Conservation (phyloP, 1,140 invertebrate genomes). For the Hesperophylax magnus region DNA sequence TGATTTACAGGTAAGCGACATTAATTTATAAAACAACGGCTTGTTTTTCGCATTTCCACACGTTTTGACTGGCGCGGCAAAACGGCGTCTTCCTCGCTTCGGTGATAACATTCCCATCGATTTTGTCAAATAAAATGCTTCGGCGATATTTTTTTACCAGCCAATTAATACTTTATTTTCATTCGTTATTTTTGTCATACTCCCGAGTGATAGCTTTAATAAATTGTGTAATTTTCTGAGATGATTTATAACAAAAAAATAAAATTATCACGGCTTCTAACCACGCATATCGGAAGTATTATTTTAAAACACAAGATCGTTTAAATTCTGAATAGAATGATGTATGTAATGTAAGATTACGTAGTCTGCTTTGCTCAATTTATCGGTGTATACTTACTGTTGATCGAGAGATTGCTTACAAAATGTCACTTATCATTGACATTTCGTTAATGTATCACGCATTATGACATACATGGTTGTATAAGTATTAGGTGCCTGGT, state of each 20-base stretch:
- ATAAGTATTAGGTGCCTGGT: no score
- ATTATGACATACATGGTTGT: no score
- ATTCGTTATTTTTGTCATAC: not conserved
- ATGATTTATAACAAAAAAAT: not conserved
- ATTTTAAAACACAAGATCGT: not conserved
- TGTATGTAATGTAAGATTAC: no score
- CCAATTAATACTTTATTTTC: not conserved
- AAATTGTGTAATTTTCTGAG: not conserved
- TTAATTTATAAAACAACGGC: conserved; percentile 6
- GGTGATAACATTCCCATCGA: conserved; percentile 19
- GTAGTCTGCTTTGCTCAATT: no score
- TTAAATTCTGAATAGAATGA: no score
- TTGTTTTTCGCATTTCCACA: not conserved
- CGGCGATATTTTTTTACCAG: not conserved
- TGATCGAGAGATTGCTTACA: no score
- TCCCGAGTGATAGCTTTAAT: not conserved
- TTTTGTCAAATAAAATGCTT: conserved; percentile 4
- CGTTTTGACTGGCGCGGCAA: conserved; percentile 2
- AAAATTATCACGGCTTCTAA: not conserved
- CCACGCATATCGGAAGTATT: conserved; percentile 2
- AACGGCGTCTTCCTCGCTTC: not conserved
- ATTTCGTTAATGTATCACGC: no score
- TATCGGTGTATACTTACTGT: no score
- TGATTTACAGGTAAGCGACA: conserved; percentile 27
- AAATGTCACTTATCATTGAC: no score